phyloP scores from a whole-genome alignment of 2,888 invertebrate species.

The Eulithis testata region DNA sequence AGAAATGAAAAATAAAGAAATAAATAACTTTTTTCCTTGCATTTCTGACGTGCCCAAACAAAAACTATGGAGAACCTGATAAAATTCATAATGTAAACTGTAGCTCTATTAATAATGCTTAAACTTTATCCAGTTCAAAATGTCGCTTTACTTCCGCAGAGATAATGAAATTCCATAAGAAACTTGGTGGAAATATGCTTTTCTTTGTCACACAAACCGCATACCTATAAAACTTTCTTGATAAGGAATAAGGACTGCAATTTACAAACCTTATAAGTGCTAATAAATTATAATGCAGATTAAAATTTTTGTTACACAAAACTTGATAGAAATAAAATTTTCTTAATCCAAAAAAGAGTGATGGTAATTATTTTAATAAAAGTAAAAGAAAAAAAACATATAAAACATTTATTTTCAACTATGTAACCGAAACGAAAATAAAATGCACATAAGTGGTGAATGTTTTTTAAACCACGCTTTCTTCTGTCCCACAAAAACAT shows the following conservation, averaged over 20 bases:
- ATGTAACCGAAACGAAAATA: no score
- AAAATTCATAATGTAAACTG: neutral
- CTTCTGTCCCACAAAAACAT: no score
- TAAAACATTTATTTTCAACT: no score
- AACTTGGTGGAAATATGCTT: neutral
- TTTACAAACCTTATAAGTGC: no score
- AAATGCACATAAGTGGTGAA: no score
- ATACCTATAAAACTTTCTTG: conserved; percentile 11
- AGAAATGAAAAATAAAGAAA: neutral
- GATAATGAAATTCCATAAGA: neutral
- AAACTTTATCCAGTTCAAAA: conserved; percentile 1
- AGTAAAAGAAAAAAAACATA: no score
- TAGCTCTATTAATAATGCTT: neutral
- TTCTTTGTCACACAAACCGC: neutral
- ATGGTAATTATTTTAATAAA: no score
- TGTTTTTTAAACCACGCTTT: no score
- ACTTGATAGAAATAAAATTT: no score
- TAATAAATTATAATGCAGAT: no score
- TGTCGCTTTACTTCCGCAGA: neutral
- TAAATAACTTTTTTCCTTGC: neutral
- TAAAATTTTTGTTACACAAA: no score
- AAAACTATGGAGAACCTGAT: conserved; percentile 1
- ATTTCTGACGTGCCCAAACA: neutral
- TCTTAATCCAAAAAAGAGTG: no score
- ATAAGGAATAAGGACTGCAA: neutral